phyloP scores from a whole-genome alignment of 1,140 invertebrate genomes.

The Bombus huntii region DNA sequence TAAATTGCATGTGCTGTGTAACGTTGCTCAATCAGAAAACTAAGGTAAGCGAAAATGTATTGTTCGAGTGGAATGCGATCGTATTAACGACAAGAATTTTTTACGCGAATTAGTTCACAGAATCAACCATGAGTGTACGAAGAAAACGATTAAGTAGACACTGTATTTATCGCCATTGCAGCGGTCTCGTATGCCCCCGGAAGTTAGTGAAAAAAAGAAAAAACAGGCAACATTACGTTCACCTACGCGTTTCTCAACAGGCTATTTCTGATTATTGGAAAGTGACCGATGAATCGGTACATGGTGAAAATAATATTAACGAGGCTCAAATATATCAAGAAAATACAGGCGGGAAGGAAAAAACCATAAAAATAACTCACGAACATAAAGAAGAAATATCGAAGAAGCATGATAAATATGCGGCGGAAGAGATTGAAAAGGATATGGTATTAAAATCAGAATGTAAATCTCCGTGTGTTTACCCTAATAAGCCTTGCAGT shows the following conservation, averaged over 20 bases:
- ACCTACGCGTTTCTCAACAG: slow-evolving; percentile 9
- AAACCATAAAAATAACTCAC: not conserved
- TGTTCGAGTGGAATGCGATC: not conserved
- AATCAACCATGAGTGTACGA: not conserved
- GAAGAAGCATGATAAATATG: not conserved
- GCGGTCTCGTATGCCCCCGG: slow-evolving; percentile 21
- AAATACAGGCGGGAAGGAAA: no score
- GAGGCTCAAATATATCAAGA: not conserved
- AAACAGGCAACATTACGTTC: not conserved
- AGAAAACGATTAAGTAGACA: slow-evolving; percentile 1
- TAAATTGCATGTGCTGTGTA: slow-evolving; percentile 13
- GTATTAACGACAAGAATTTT: not conserved
- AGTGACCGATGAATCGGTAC: not conserved
- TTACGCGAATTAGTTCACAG: not conserved
- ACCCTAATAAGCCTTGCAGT: not conserved
- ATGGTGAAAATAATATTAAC: not conserved
- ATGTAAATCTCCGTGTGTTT: not conserved
- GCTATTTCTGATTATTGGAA: slow-evolving; percentile 14
- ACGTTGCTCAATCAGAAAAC: not conserved
- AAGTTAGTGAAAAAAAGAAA: slow-evolving; percentile 17
- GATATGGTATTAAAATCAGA: not conserved
- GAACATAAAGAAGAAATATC: not conserved
- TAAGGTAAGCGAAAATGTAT: slow-evolving; percentile 17
- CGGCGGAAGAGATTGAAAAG: not conserved
- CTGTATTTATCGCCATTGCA: slow-evolving; percentile 40